Evolutionary conservation across 2,113 vertebrate genomes (phyloP), one percentile per base, ranked within the genome.

Genomic region (Sciurus niger): DNA sequence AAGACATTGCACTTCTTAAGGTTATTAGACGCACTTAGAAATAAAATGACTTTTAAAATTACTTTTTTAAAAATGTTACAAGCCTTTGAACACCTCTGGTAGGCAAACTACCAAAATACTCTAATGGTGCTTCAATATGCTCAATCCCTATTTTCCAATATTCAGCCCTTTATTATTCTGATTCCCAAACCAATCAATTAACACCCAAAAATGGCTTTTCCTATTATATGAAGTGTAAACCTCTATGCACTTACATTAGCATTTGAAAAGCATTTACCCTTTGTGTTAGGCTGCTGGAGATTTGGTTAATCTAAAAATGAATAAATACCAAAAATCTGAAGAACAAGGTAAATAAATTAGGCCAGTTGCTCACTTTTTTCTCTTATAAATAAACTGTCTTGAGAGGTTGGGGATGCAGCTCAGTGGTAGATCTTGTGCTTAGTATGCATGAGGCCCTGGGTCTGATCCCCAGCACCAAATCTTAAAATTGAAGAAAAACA

Each of bases 341-440:
- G 63, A 90, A 94, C 28, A 90, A 94, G 55, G 78, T 40, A 93
- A 88, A 84, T 40, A 85, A 93, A 87, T 77, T 90, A 93, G 93
- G 18, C 43, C 63, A 93, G 40, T 9, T 28, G 65, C 51, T 63
- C 48, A 67, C 13, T n/a, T 94, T 80, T 55, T 91, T 84, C 83
- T 90, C 90, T 79, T 10, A 94, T 96, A 94, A 96, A 85, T 30
- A 90, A 90, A 55, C 46, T 37, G 17, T 68, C 72, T 68, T 43
- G 37, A 79, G 30, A 32, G 22, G 7, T 16, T 73, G 24, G 25
- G 18, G 22, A 40, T 32, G 8, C 18, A 51, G 67, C 25, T 88
- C 28, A 48, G 43, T n/a, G 34, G 40, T 32, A 79, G 0, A 34
- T 12, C 8, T 11, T 20, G 0, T 28, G 73, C 20, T 32, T 32